phyloP scores from a whole-genome alignment of 2,888 invertebrate species.

The Apodemia zela region DNA sequence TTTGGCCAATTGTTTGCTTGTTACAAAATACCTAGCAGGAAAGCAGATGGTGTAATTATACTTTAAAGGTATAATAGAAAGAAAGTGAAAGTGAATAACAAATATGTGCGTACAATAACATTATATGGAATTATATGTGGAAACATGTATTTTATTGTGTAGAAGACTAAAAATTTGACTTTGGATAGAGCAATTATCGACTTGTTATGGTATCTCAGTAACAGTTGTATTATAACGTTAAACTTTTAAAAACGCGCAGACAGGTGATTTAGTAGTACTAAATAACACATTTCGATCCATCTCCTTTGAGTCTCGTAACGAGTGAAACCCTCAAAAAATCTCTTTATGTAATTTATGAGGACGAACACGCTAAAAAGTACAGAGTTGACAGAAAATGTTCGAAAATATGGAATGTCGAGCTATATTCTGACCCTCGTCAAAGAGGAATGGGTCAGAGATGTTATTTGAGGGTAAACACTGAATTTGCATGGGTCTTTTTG shows the following conservation, averaged over 20 bases:
- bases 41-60: too few species aligned
- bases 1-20: too few species aligned
- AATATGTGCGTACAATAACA: too few species aligned
- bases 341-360: constrained; percentile 36
- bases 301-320: constrained; percentile 36
- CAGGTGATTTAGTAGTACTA: background rate
- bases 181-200: too few species aligned
- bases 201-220: too few species aligned
- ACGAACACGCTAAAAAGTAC: constrained; percentile 32
- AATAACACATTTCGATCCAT: constrained; percentile 34
- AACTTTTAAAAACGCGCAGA: background rate
- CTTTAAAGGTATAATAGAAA: too few species aligned
- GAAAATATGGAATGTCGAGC: constrained; percentile 35
- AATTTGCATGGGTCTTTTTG: constrained; percentile 32
- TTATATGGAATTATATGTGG: too few species aligned
- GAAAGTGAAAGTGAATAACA: too few species aligned
- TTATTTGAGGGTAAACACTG: constrained; percentile 38
- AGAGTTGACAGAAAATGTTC: constrained; percentile 33
- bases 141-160: too few species aligned
- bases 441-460: constrained; percentile 29
- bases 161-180: too few species aligned
- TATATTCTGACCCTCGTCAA: constrained; percentile 40
- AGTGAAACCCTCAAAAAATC: constrained; percentile 37
- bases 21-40: too few species aligned
- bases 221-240: too few species aligned